Conservation (phyloP, 2,113 vertebrate genomes). For the Erythrolamprus reginae region DNA sequence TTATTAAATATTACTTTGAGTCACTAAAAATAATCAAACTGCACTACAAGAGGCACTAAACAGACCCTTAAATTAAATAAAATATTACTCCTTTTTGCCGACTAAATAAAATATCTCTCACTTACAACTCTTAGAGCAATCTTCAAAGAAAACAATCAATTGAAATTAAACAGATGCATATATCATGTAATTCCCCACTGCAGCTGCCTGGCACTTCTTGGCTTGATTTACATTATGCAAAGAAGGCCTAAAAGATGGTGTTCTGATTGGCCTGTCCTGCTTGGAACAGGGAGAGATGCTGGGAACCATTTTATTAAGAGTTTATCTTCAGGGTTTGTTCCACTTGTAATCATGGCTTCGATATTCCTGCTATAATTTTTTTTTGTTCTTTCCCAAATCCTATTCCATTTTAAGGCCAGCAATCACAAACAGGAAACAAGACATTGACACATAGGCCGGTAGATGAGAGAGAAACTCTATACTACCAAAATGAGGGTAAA, state of each 20-base stretch:
- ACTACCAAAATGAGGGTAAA: too few species aligned
- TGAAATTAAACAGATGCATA: slow-evolving; percentile 49
- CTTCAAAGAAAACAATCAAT: slow-evolving; percentile 56
- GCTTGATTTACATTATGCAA: slow-evolving; percentile 24
- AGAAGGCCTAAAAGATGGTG: background rate
- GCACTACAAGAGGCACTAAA: slow-evolving; percentile 71
- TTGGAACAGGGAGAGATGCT: background rate
- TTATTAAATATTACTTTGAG: slow-evolving; percentile 75
- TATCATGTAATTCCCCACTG: slow-evolving; percentile 13
- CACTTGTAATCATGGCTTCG: background rate
- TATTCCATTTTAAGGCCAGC: background rate
- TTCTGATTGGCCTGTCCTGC: background rate
- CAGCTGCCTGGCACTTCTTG: background rate
- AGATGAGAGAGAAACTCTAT: too few species aligned
- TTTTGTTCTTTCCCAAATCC: background rate
- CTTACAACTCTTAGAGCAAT: slow-evolving; percentile 56
- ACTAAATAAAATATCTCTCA: slow-evolving; percentile 68
- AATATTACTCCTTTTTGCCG: slow-evolving; percentile 59
- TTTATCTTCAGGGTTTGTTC: background rate
- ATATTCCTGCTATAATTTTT: background rate
- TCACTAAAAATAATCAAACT: slow-evolving; percentile 71
- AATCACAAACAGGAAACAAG: too few species aligned
- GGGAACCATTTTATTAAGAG: slow-evolving; percentile 2
- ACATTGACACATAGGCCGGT: too few species aligned
- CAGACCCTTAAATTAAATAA: slow-evolving; percentile 70